A percentile compares a stretch with the other conserved stretches of the same genome.
Conservation (phyloP, 2,888 invertebrate species). For the Ochropleura plecta region DNA sequence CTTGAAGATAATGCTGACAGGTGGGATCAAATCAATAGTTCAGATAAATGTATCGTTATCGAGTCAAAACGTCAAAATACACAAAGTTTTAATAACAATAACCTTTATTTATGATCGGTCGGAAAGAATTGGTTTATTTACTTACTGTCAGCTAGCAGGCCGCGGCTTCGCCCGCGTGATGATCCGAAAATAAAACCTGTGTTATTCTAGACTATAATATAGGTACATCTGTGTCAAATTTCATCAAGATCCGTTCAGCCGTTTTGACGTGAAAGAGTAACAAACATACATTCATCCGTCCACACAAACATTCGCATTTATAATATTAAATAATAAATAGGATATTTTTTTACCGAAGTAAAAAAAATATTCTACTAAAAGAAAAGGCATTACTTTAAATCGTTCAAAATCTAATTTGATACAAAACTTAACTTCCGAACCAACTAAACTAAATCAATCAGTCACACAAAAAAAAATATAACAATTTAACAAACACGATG, state of each 20-base stretch:
- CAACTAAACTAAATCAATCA: background rate
- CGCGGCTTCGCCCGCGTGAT: too few species aligned
- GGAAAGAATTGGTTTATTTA: too few species aligned
- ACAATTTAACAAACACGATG: constrained; percentile 1
- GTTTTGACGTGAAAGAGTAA: too few species aligned
- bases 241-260: too few species aligned
- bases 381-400: background rate
- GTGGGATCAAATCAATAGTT: background rate
- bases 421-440: background rate
- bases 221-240: too few species aligned
- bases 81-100: background rate
- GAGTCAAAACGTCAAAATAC: background rate
- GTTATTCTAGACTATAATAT: too few species aligned
- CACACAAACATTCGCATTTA: too few species aligned
- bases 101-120: background rate
- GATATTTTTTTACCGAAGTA: background rate
- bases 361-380: background rate
- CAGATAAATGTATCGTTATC: background rate
- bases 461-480: background rate
- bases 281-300: too few species aligned
- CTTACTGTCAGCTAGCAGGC: too few species aligned
- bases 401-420: background rate
- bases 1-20: background rate
- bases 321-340: too few species aligned
- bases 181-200: too few species aligned